Base-by-base conservation (phyloP, 2,113 vertebrate genomes). In the Xiphias gladius region DNA sequence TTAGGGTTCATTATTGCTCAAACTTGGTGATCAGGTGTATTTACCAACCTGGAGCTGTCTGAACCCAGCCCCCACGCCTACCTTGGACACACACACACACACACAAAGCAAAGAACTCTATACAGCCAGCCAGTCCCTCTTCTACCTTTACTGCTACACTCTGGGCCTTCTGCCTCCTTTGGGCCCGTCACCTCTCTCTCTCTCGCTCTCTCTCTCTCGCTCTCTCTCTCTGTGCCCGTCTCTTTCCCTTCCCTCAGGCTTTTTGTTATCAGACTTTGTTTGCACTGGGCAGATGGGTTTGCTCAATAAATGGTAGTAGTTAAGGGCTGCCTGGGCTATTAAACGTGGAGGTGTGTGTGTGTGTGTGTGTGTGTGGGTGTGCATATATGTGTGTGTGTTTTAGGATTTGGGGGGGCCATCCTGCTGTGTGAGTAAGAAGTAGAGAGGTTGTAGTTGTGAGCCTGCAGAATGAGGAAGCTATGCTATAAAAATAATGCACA, bases 181-280 rank as follows among this genome's bases (percentile, higher is more conserved):
- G 63, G 76, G 63, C 35, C 57, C n/a, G 24, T 66, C 66, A 73
- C 14, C 30, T 74, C 66, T 28, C 41, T 77, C 22, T 5, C 24
- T 64, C 66, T 28, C 41, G 75, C 22, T 5, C 24, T 64, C 22
- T 78, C 17, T 79, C 28, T 70, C 32, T 84, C 1, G 84, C n/a
- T 82, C 11, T 81, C n/a, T n/a, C 57, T 41, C 43, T 70, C 5
- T 73, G 9, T 70, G 16, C 37, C 4, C 2, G 22, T 43, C 19
- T 64, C 0, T 24, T 48, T 64, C n/a, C 24, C 54, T 46, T 52
- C 74, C 89, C 73, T 66, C 54, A 65, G 84, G 88, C 78, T 80
- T 68, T 89, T 84, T 88, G 83, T 90, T 71, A 83, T 90, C 86
- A 70, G 74, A 81, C 83, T 84, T 79, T 89, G 82, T 91, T 83